Conservation (phyloP, 2,797 vertebrate genomes). For the Champsocephalus gunnari region DNA sequence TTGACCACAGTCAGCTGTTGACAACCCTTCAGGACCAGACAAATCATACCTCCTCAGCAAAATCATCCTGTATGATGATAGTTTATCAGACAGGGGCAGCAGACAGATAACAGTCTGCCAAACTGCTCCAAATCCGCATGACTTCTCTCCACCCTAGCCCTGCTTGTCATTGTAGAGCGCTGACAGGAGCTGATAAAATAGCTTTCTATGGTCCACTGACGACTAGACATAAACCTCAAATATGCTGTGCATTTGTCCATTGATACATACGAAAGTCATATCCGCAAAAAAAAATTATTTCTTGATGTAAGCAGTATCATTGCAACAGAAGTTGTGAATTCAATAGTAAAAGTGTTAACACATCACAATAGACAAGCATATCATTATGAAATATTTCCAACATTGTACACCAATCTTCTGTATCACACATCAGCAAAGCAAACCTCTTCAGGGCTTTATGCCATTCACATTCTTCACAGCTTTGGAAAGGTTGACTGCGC, state of each 20-base stretch:
- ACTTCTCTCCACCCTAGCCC: slow-evolving; percentile 38
- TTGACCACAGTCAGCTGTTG: slow-evolving; percentile 48
- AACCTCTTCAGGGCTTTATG: neutral
- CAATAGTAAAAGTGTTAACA: neutral
- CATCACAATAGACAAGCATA: neutral
- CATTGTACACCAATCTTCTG: neutral
- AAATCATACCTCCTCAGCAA: slow-evolving; percentile 59
- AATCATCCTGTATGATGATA: slow-evolving; percentile 53
- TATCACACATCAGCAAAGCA: slow-evolving; percentile 10
- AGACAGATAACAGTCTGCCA: slow-evolving; percentile 61
- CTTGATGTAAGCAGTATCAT: slow-evolving; percentile 13
- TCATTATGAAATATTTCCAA: slow-evolving; percentile 10
- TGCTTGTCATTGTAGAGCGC: slow-evolving; percentile 43
- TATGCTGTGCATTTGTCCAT: neutral
- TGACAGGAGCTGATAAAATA: slow-evolving; percentile 50
- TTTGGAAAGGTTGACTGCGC: neutral
- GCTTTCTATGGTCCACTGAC: slow-evolving; percentile 13
- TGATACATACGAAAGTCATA: slow-evolving; percentile 1
- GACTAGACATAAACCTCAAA: slow-evolving; percentile 24
- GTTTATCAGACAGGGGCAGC: slow-evolving; percentile 57
- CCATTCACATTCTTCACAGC: neutral
- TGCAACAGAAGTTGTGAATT: neutral
- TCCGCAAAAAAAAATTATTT: neutral
- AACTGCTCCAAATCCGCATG: slow-evolving; percentile 37
- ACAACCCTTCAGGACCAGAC: slow-evolving; percentile 59